Percentiles rank a stretch among this genome's conserved stretches.
Conservation (phyloP, 2,113 vertebrate genomes). For the Eupsittula cactorum region DNA sequence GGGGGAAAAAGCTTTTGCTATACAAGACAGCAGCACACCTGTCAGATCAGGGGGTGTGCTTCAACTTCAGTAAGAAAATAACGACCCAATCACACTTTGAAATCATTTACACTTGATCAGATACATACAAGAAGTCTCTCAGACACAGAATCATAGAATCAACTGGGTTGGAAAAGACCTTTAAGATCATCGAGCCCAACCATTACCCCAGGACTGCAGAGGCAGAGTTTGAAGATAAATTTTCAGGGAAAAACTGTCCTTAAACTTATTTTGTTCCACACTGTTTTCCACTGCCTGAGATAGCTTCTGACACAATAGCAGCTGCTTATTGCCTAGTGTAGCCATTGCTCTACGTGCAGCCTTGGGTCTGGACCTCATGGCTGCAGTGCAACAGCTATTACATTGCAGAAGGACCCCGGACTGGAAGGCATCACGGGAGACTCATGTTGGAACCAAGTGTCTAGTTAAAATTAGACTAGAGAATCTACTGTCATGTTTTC, state of each 20-base stretch:
- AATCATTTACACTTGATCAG: conserved; percentile 19
- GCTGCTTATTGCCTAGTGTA: not conserved
- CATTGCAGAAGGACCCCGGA: not conserved
- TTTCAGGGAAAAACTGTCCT: not conserved
- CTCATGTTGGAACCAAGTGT: not conserved
- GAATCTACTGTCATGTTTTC: not conserved
- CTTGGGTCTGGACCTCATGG: not conserved
- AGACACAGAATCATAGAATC: not conserved
- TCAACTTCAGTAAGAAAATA: conserved; percentile 8
- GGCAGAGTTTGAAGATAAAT: not conserved
- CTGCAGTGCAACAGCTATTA: not conserved
- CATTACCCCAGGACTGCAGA: not conserved
- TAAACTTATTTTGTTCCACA: not conserved
- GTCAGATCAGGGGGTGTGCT: not conserved
- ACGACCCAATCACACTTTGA: not conserved
- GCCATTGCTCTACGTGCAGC: not conserved
- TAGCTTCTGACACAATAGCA: not conserved
- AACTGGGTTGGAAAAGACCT: not conserved
- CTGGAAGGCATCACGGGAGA: not conserved
- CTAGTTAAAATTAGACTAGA: not conserved
- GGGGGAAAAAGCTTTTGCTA: not conserved
- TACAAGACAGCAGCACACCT: not conserved
- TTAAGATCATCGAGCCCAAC: not conserved
- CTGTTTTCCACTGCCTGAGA: not conserved
- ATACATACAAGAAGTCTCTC: not conserved